Percentiles rank a stretch among this genome's conserved stretches.
These are phyloP conservation scores for Hetaerina titia DNA, from an alignment of 2,888 invertebrate genomes.

Conservation along the genomic window DNA sequence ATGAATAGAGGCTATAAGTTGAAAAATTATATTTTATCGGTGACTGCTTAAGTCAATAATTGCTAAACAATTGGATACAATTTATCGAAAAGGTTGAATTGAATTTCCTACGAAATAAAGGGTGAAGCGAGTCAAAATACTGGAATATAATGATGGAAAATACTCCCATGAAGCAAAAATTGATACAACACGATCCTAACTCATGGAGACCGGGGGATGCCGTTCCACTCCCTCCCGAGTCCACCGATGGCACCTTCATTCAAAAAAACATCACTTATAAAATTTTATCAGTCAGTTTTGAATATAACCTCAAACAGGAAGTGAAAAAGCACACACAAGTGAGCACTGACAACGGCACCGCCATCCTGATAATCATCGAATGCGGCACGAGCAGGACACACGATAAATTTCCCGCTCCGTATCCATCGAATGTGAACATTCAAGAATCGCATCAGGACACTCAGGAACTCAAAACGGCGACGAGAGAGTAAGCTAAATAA, in stretches of 20 bases:
- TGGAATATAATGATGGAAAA: background rate
- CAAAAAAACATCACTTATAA: background rate
- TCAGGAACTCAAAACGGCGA: background rate
- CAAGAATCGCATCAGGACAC: background rate
- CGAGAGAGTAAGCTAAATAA: background rate
- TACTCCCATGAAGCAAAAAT: background rate
- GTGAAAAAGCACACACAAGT: slow-evolving; percentile 6
- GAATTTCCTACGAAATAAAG: background rate
- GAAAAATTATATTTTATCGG: background rate
- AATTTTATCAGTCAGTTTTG: background rate
- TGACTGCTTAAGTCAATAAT: background rate
- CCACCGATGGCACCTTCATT: background rate
- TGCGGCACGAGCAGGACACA: background rate
- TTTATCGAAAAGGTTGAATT: no score
- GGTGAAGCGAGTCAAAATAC: background rate
- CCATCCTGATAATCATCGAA: slow-evolving; percentile 3
- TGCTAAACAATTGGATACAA: background rate
- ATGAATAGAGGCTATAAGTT: background rate
- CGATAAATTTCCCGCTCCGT: background rate
- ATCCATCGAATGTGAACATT: background rate
- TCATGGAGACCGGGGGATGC: background rate
- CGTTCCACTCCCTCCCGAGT: background rate
- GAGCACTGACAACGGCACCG: background rate
- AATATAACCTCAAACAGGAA: background rate
- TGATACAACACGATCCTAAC: no score